Conservation (phyloP, 2,797 vertebrate genomes). For the Lepidocolaptes lacrymiger region DNA sequence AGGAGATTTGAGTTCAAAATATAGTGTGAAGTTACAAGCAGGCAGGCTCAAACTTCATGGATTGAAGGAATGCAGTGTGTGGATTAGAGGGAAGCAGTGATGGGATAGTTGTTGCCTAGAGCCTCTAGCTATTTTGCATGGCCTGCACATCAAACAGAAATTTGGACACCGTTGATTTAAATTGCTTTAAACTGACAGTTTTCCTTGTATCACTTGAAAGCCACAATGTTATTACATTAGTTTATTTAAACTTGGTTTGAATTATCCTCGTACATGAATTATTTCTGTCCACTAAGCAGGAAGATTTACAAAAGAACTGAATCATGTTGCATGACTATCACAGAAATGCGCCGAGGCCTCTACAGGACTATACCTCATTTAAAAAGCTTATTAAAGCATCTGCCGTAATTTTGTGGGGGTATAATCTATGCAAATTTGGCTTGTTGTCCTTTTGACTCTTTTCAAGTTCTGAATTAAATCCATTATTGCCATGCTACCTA, state of each 20-base stretch:
- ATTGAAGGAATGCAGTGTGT: neutral
- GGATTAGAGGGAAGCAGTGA: neutral
- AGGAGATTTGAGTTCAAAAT: neutral
- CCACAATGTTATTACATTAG: neutral
- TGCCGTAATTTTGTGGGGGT: neutral
- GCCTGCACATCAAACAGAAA: neutral
- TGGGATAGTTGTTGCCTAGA: neutral
- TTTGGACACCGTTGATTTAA: neutral
- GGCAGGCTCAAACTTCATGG: neutral
- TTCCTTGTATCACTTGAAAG: neutral
- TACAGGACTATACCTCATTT: neutral
- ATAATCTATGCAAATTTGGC: neutral
- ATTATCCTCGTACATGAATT: neutral
- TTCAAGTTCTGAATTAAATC: neutral
- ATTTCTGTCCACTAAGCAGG: neutral
- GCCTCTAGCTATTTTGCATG: neutral
- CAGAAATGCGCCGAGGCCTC: neutral
- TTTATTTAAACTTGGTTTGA: neutral
- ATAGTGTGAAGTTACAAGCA: neutral
- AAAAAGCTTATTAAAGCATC: neutral
- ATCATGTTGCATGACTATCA: neutral
- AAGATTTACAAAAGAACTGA: neutral
- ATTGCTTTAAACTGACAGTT: neutral
- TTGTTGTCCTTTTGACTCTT: neutral
- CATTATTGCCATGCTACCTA: neutral